Evolutionary conservation across 1,140 invertebrate genomes (phyloP).

Genomic region (Sitobion miscanthi): DNA sequence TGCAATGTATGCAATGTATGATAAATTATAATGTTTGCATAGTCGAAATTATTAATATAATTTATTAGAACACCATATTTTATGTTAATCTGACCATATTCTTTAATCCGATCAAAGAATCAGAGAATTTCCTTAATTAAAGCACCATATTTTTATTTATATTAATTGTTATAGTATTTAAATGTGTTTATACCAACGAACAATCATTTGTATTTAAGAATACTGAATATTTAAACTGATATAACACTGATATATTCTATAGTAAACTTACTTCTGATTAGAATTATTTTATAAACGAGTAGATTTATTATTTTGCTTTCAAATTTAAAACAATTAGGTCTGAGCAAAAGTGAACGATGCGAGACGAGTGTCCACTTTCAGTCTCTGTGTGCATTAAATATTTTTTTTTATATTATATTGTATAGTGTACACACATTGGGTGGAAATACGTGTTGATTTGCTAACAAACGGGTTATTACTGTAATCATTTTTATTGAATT

Average conservation of each 20-base stretch:
- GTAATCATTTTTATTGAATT: conserved; percentile 6
- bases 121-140: background rate
- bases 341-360: background rate
- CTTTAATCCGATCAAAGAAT: background rate
- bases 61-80: background rate
- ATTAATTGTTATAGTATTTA: background rate
- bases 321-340: conserved; percentile 17
- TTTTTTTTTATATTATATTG: background rate
- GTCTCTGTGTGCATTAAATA: background rate
- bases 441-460: conserved; percentile 1
- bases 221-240: background rate
- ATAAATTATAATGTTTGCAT: background rate
- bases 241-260: background rate
- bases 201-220: background rate
- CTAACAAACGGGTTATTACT: conserved; percentile 8
- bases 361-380: background rate
- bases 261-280: background rate
- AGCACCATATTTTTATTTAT: background rate
- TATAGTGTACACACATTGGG: background rate
- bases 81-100: background rate
- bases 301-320: background rate
- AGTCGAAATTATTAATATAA: too few species aligned
- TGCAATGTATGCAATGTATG: too few species aligned
- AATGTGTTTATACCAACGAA: too few species aligned
- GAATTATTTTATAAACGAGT: background rate